phyloP scores from a whole-genome alignment of 2,888 invertebrate species.

The Steinernema hermaphroditum region DNA sequence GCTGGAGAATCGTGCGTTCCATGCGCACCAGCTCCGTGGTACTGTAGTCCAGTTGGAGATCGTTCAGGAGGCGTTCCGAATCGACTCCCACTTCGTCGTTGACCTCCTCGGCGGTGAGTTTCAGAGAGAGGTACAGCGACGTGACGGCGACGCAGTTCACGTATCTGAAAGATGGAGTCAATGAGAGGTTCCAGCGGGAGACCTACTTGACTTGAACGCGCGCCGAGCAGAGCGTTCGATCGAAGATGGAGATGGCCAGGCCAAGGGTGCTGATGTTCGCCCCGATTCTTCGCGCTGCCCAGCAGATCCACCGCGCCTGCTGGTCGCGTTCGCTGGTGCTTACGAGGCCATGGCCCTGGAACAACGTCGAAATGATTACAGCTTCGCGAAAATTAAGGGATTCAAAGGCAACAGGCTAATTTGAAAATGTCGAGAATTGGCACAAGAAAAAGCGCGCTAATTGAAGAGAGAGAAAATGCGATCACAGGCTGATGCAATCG shows the following conservation, averaged over 20 bases:
- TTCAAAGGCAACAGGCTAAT: background rate
- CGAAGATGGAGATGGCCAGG: slow-evolving; percentile 42
- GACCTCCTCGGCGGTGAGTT: slow-evolving; percentile 33
- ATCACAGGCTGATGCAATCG: no score
- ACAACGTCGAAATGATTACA: background rate
- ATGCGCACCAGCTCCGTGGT: slow-evolving; percentile 30
- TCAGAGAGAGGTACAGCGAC: slow-evolving; percentile 42
- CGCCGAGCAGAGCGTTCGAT: slow-evolving; percentile 35
- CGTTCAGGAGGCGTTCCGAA: background rate
- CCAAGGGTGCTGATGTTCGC: slow-evolving; percentile 40
- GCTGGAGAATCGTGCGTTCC: slow-evolving; percentile 41
- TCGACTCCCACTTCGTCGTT: slow-evolving; percentile 1
- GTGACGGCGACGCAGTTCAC: slow-evolving; percentile 44
- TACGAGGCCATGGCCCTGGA: slow-evolving; percentile 9
- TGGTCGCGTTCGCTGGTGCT: slow-evolving; percentile 31
- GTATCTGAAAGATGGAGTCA: slow-evolving; percentile 34
- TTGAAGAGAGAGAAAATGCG: no score
- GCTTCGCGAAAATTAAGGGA: background rate
- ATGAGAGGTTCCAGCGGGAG: background rate
- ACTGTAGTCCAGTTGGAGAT: slow-evolving; percentile 29
- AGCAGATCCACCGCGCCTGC: slow-evolving; percentile 40
- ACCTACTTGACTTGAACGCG: slow-evolving; percentile 38
- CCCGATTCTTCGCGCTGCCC: slow-evolving; percentile 32
- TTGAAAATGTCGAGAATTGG: no score
- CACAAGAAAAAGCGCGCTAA: background rate